phyloP scores from a whole-genome alignment of 1,140 invertebrate species.

The Hypothenemus hampei region DNA sequence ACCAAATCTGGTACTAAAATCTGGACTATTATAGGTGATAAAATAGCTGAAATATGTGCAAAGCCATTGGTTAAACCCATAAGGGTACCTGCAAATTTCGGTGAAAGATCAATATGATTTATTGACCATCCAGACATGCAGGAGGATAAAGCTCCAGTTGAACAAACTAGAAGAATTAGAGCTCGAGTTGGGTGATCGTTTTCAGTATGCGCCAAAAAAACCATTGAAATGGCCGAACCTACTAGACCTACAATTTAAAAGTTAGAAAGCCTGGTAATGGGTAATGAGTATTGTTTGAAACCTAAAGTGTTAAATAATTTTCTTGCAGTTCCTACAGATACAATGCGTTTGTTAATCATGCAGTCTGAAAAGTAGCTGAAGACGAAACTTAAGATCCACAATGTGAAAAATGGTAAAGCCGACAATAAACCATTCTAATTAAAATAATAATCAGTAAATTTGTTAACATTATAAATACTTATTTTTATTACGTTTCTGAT shows the following conservation, averaged over 20 bases:
- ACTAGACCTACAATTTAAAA: conserved; percentile 54
- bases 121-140: conserved; percentile 62
- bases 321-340: conserved; percentile 46
- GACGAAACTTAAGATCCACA: conserved; percentile 64
- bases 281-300: not conserved
- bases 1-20: conserved; percentile 60
- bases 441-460: not conserved
- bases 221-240: conserved; percentile 54
- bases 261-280: not conserved
- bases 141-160: conserved; percentile 70
- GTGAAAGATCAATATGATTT: conserved; percentile 69
- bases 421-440: conserved; percentile 68
- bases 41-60: conserved; percentile 64
- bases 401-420: conserved; percentile 71
- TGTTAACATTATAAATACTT: not conserved
- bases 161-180: conserved; percentile 57
- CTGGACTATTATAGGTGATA: conserved; percentile 61
- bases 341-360: conserved; percentile 52
- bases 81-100: conserved; percentile 63
- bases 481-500: not conserved
- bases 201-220: conserved; percentile 56
- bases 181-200: conserved; percentile 48
- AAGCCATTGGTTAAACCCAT: conserved; percentile 73
- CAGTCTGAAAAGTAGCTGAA: conserved; percentile 60
- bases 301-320: conserved; percentile 53